These are phyloP conservation scores for Huso huso DNA, from an alignment of 2,797 vertebrate species.

Conservation along the genomic window DNA sequence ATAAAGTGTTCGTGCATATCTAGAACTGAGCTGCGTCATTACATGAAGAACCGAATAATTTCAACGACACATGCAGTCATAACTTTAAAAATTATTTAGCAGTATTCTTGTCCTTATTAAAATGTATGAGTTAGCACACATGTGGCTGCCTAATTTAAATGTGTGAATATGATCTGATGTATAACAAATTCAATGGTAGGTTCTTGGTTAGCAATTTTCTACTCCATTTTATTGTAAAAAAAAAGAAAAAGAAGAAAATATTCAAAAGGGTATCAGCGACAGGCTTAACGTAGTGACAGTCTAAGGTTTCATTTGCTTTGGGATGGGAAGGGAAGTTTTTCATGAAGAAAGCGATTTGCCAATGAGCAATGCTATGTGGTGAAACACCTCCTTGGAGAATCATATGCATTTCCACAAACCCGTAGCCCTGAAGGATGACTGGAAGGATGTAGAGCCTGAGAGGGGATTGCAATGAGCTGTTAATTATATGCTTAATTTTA, in stretches of 20 bases:
- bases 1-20: neutral
- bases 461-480: conserved; percentile 44
- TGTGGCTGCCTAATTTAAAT: conserved; percentile 20
- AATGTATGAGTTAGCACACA: neutral
- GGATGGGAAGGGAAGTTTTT: neutral
- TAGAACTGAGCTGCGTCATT: neutral
- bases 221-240: neutral
- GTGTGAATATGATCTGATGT: neutral
- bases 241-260: neutral
- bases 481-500: conserved; percentile 52
- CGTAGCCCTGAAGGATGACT: conserved; percentile 28
- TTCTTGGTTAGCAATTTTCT: too few species aligned
- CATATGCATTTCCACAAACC: conserved; percentile 44
- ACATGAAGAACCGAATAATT: neutral
- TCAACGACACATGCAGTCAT: neutral
- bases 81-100: conserved; percentile 5
- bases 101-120: conserved; percentile 2
- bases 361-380: conserved; percentile 23
- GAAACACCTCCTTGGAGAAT: conserved; percentile 33
- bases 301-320: neutral
- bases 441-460: conserved; percentile 39
- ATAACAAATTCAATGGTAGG: too few species aligned
- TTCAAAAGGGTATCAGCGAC: neutral
- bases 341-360: conserved; percentile 24
- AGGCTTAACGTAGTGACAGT: neutral